Evolutionary conservation across 1,140 invertebrate genomes (phyloP).

Genomic region (Magallana ariakensis): DNA sequence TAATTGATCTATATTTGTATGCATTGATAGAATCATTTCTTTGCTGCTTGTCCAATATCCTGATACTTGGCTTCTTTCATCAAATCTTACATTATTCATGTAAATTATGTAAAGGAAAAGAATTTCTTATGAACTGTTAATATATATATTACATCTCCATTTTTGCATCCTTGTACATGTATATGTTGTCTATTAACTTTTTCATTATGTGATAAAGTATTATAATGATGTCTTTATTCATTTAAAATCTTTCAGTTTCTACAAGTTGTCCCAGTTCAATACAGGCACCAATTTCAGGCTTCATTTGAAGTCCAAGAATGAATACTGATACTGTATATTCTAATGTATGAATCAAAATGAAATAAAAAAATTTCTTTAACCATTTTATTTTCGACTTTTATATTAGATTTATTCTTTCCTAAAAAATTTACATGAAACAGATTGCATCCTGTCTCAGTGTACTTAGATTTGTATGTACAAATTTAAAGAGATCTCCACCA

Average conservation of each 20-base stretch:
- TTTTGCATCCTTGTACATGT: too few species aligned
- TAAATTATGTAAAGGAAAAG: too few species aligned
- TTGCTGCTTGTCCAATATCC: too few species aligned
- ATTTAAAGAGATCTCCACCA: slow-evolving; percentile 10
- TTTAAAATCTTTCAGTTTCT: not conserved
- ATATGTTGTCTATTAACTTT: too few species aligned
- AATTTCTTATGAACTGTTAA: too few species aligned
- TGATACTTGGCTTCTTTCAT: too few species aligned
- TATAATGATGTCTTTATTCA: too few species aligned
- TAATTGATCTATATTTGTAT: too few species aligned
- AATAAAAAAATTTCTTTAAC: not conserved
- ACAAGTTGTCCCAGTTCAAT: not conserved
- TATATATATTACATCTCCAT: too few species aligned
- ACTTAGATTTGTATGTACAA: not conserved
- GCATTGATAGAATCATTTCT: too few species aligned
- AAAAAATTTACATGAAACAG: slow-evolving; percentile 25
- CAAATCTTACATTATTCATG: too few species aligned
- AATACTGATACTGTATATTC: not conserved
- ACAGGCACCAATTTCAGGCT: not conserved
- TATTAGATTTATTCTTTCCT: slow-evolving; percentile 32
- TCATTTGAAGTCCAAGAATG: not conserved
- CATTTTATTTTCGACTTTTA: slow-evolving; percentile 21
- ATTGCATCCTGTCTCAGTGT: slow-evolving; percentile 7
- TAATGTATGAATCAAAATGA: not conserved
- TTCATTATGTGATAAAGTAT: too few species aligned